Conservation (phyloP, 37 sponge, comb jelly and placozoan species). For the Agelas oroides region DNA sequence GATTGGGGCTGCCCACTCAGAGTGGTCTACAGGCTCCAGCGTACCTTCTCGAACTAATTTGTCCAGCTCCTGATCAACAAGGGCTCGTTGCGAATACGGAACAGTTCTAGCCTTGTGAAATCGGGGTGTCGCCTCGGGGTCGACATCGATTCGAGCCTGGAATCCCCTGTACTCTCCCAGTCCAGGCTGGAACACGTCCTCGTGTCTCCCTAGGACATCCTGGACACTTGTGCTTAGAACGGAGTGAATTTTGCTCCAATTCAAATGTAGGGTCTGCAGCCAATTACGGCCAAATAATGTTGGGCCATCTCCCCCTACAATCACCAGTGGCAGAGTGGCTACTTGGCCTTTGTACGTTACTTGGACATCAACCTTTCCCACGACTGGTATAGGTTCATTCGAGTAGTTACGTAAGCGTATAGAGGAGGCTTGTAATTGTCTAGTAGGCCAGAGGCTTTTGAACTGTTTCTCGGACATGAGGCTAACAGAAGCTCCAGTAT, state of each 20-base stretch:
- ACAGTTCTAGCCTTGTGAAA: conserved; percentile 3
- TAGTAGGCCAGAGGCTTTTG: neutral
- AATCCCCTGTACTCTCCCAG: conserved; percentile 4
- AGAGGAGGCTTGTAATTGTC: neutral
- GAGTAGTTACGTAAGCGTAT: neutral
- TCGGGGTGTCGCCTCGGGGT: conserved; percentile 4
- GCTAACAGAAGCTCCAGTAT: neutral
- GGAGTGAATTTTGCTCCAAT: too few species aligned
- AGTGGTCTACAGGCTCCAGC: conserved; percentile 7
- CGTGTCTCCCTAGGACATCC: neutral
- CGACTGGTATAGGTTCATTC: neutral
- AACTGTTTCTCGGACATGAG: neutral
- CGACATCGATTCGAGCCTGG: conserved; percentile 9
- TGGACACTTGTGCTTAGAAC: too few species aligned
- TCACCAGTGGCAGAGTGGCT: too few species aligned
- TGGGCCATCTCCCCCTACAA: too few species aligned
- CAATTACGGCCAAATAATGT: too few species aligned
- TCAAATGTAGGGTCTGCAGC: too few species aligned
- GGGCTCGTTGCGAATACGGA: conserved; percentile 13
- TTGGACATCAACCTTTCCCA: neutral
- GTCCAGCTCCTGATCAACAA: conserved; percentile 10
- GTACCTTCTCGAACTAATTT: conserved; percentile 5
- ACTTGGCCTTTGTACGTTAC: too few species aligned
- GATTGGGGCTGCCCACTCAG: conserved; percentile 33
- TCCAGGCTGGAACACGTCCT: neutral